phyloP scores from a whole-genome alignment of 2,888 invertebrate species.

The Andrena bicolor region DNA sequence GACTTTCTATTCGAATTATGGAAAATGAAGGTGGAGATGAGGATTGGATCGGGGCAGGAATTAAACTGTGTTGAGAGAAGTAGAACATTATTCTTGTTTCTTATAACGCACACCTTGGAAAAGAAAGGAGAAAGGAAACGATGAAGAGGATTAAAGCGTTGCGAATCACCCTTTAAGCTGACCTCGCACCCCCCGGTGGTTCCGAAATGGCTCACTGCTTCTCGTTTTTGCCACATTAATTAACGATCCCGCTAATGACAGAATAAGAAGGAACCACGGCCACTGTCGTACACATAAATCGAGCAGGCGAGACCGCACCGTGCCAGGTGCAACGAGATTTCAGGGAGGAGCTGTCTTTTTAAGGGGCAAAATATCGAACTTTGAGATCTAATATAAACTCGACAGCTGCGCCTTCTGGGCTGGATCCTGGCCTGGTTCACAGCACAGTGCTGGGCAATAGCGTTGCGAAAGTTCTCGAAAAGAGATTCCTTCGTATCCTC shows the following conservation, averaged over 20 bases:
- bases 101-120: neutral
- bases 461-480: constrained; percentile 8
- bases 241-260: constrained; percentile 73
- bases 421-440: neutral
- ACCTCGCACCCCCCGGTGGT: constrained; percentile 13
- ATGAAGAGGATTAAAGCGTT: constrained; percentile 27
- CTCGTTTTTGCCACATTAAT: constrained; percentile 72
- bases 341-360: neutral
- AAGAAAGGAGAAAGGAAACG: neutral
- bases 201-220: neutral
- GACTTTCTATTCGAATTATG: no score
- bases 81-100: no score
- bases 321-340: constrained; percentile 25
- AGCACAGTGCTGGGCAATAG: neutral
- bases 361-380: constrained; percentile 17
- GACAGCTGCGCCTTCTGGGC: neutral
- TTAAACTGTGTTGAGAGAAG: no score
- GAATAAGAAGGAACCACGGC: constrained; percentile 62
- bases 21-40: no score
- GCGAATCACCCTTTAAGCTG: constrained; percentile 44
- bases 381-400: neutral
- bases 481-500: constrained; percentile 3
- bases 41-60: no score
- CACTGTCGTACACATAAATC: constrained; percentile 27
- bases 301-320: constrained; percentile 21